Conservation (phyloP, 2,113 vertebrate species). For the Pelecanus crispus region DNA sequence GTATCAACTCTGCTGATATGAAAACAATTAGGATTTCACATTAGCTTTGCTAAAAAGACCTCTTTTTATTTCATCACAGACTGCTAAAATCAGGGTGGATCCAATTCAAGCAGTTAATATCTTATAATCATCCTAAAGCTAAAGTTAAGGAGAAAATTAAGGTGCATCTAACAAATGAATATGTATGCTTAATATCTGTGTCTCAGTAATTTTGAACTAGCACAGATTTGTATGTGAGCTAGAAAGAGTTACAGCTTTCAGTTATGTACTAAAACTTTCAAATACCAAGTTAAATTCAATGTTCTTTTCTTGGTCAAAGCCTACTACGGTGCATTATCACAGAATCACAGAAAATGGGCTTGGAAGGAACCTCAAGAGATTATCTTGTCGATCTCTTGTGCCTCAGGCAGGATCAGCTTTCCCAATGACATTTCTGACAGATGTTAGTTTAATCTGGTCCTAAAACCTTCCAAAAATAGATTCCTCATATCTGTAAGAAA, state of each 20-base stretch:
- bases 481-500: not conserved
- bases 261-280: not conserved
- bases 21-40: not conserved
- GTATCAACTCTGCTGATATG: not conserved
- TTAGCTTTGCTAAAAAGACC: not conserved
- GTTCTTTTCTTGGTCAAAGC: not conserved
- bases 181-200: fast-evolving
- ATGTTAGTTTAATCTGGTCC: not conserved
- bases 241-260: not conserved
- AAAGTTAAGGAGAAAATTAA: not conserved
- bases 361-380: not conserved
- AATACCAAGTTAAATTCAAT: not conserved
- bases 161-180: not conserved
- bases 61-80: not conserved
- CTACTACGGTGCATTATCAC: not conserved
- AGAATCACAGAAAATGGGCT: not conserved
- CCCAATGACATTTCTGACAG: not conserved
- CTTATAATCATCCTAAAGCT: not conserved
- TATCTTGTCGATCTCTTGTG: not conserved
- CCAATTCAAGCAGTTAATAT: not conserved
- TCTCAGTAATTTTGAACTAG: not conserved
- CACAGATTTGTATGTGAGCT: not conserved
- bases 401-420: not conserved
- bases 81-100: not conserved
- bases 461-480: not conserved